A percentile compares a stretch with the other conserved stretches of the same genome.
phyloP scores from a whole-genome alignment of 2,113 vertebrate species.

The Anoura caudifer region DNA sequence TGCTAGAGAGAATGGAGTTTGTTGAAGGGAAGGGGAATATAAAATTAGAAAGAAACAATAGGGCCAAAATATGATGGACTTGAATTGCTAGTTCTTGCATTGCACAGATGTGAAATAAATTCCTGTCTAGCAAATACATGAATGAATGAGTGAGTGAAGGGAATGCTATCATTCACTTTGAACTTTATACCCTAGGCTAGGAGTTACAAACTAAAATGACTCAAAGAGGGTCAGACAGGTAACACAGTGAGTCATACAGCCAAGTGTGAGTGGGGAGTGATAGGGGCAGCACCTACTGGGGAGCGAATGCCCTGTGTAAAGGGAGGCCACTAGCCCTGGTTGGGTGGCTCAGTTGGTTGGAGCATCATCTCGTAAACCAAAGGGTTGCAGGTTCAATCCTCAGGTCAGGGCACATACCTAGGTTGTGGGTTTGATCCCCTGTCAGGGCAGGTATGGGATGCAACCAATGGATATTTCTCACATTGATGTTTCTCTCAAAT shows the following conservation, averaged over 20 bases:
- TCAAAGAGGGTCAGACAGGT: neutral
- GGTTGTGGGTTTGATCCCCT: no score
- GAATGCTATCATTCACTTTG: neutral
- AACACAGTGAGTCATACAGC: neutral
- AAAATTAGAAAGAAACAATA: neutral
- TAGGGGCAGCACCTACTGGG: neutral
- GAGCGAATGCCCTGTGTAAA: neutral
- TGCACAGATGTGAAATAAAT: neutral
- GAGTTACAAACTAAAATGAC: neutral
- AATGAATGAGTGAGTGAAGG: neutral
- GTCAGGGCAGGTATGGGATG: no score
- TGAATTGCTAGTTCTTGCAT: neutral
- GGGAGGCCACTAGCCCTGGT: neutral
- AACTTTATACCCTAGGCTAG: neutral
- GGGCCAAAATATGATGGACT: neutral
- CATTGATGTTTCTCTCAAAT: no score
- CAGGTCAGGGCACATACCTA: no score
- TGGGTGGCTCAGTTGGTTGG: no score
- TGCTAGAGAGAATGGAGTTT: neutral
- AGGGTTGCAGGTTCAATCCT: no score
- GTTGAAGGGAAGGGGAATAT: neutral
- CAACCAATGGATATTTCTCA: no score
- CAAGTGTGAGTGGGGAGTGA: neutral
- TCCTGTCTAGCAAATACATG: neutral
- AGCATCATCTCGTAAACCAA: no score